Percentiles rank a stretch among this genome's conserved stretches.
Conservation (phyloP, 1,140 invertebrate species). For the Hycleus cichorii region DNA sequence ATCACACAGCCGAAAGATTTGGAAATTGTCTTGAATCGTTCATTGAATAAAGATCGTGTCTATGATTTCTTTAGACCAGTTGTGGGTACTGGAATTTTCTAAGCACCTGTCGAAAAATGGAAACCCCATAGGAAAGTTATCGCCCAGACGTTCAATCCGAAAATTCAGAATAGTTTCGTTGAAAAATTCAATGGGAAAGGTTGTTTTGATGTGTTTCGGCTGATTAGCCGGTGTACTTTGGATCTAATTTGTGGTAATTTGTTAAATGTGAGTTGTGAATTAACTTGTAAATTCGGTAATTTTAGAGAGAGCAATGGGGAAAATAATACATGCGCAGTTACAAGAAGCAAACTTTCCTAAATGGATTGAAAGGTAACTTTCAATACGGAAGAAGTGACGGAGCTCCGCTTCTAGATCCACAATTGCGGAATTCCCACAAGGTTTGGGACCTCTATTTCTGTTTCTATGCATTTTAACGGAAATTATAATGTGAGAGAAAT, state of each 20-base stretch:
- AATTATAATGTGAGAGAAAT: too few relatives aligned
- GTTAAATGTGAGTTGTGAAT: background rate
- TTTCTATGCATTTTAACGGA: too few relatives aligned
- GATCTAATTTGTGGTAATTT: constrained; percentile 19
- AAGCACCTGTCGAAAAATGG: too few relatives aligned
- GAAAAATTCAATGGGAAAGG: constrained; percentile 9
- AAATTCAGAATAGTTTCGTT: constrained; percentile 25
- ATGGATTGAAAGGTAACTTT: constrained; percentile 3
- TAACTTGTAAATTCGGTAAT: background rate
- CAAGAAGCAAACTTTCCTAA: constrained; percentile 3
- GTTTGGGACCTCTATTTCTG: too few relatives aligned
- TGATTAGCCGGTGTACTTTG: constrained; percentile 5
- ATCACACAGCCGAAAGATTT: constrained; percentile 3
- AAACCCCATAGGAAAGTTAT: constrained; percentile 31
- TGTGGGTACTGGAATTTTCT: background rate
- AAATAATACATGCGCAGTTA: constrained; percentile 9
- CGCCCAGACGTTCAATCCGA: constrained; percentile 21
- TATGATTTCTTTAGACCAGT: background rate
- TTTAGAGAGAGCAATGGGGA: constrained; percentile 20
- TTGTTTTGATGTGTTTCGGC: constrained; percentile 13
- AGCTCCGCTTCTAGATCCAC: too few relatives aligned
- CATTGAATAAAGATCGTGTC: background rate
- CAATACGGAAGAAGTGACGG: too few relatives aligned
- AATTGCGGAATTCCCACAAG: too few relatives aligned
- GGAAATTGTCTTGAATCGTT: background rate